Evolutionary conservation across 2,888 invertebrate species (phyloP).

Genomic region (Lottia gigantea): DNA sequence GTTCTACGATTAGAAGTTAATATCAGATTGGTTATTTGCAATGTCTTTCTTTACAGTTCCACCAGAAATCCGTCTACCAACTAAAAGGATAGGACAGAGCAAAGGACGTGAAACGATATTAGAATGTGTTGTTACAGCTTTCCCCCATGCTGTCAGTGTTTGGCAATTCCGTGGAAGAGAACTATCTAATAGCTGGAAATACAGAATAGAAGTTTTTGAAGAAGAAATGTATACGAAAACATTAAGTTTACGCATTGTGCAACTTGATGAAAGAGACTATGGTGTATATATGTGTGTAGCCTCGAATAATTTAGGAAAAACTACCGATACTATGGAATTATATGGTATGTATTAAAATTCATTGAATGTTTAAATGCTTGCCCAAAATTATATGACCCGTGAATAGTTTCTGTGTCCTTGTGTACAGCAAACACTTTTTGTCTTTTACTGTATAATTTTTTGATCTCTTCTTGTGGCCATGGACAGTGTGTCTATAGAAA

Average conservation of each 20-base stretch:
- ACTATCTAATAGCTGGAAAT: slow-evolving; percentile 38
- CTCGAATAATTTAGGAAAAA: slow-evolving; percentile 41
- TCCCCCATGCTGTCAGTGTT: slow-evolving; percentile 53
- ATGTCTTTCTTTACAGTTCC: too few relatives aligned
- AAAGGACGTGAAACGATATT: slow-evolving; percentile 55
- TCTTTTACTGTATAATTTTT: too few relatives aligned
- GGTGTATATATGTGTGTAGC: slow-evolving; percentile 51
- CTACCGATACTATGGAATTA: slow-evolving; percentile 36
- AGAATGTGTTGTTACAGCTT: slow-evolving; percentile 59
- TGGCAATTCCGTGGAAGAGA: slow-evolving; percentile 49
- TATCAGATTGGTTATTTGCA: not conserved
- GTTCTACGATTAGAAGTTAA: too few relatives aligned
- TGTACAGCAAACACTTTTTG: too few relatives aligned
- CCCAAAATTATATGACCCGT: too few relatives aligned
- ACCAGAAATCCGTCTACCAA: slow-evolving; percentile 48
- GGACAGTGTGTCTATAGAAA: too few relatives aligned
- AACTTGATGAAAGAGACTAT: slow-evolving; percentile 42
- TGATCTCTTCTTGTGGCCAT: too few relatives aligned
- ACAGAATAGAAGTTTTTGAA: slow-evolving; percentile 49
- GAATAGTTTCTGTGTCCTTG: too few relatives aligned
- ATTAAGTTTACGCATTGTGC: slow-evolving; percentile 41
- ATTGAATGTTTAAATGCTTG: too few relatives aligned
- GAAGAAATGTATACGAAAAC: slow-evolving; percentile 43
- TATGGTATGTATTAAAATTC: slow-evolving; percentile 38
- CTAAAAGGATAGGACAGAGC: slow-evolving; percentile 49